Evolutionary conservation across 2,888 invertebrate genomes (phyloP).

Genomic region (Rugalucina vietnamica): DNA sequence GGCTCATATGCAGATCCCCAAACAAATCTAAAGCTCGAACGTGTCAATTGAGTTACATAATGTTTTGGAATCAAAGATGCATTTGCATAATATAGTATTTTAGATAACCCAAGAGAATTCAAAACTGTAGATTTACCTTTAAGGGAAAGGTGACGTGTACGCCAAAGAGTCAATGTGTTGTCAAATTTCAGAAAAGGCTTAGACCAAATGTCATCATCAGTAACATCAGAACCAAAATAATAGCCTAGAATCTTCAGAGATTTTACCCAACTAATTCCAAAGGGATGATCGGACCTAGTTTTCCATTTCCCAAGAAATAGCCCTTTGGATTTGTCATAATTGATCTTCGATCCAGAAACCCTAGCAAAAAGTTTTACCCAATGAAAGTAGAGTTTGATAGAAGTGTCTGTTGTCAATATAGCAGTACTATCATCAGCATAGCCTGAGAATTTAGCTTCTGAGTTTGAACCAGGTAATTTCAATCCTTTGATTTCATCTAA

Average conservation of each 20-base stretch:
- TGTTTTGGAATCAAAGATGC: conserved; percentile 22
- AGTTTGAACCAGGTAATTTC: conserved; percentile 27
- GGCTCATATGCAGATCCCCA: conserved; percentile 33
- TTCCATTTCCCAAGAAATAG: conserved; percentile 38
- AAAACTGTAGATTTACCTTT: conserved; percentile 8
- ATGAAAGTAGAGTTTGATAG: background rate
- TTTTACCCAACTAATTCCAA: conserved; percentile 37
- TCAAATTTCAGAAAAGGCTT: background rate
- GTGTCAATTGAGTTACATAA: conserved; percentile 30
- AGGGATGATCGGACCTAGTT: conserved; percentile 54
- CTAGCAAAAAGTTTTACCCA: background rate
- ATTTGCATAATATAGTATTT: conserved; percentile 33
- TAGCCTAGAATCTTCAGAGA: background rate
- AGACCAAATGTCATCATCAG: background rate
- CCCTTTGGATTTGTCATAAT: background rate
- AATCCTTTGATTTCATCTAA: conserved; percentile 15
- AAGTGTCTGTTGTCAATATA: background rate
- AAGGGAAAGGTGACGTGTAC: background rate
- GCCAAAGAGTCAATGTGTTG: background rate
- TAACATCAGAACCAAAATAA: background rate
- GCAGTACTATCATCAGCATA: conserved; percentile 35
- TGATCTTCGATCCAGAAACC: background rate
- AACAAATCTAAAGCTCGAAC: conserved; percentile 30
- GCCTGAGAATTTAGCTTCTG: conserved; percentile 25
- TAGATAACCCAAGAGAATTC: conserved; percentile 40